Evolutionary conservation across 1,140 invertebrate genomes (phyloP), one percentile per base, ranked within the genome.

Genomic region (Drosophila serrata): DNA sequence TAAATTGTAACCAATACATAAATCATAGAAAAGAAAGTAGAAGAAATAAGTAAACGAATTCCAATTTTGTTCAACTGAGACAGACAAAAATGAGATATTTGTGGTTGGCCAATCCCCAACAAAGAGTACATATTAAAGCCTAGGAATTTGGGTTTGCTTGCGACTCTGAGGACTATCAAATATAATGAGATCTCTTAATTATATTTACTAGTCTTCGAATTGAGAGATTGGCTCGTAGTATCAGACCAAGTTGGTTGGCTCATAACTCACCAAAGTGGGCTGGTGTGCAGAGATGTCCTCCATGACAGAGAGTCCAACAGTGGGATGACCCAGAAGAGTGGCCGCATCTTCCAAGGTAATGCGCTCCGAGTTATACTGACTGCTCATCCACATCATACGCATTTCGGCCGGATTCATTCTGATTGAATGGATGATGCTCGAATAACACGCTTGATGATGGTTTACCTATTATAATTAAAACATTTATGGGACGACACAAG

Each of bases 301-400:
- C 91, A 93, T 91, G 31, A 92, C 90, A 22, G 92, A 92, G 17
- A 93, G 87, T 48, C 91, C 91, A 31, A 93, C 80, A 12, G 77
- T 84, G 49, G 79, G 62, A 48, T 92, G 90, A 12, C 85, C 82
- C 42, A 91, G 79, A 17, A 82, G 64, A 56, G 80, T 81, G 15
- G 92, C 79, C 9, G 81, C 81, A 80, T 92, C 92, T 24, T 93
- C 92, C 15, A 92, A 29, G 17, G 90, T 77, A 46, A 92, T 91
- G 29, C 92, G 88, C 53, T 92, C 92, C 5, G 82, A 82, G 48
- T 91, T 92, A 57, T 90, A 93, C 60, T 92, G 92, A 49, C 95
- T 95, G 94, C 96, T 95, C 95, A 95, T 96, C 81, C 96, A 95
- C 94, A 96, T 95, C 94, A 96, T 95, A 78, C 95, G 95, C 92